Conservation (phyloP, 2,113 vertebrate species). For the Tricholaema leucomelas region DNA sequence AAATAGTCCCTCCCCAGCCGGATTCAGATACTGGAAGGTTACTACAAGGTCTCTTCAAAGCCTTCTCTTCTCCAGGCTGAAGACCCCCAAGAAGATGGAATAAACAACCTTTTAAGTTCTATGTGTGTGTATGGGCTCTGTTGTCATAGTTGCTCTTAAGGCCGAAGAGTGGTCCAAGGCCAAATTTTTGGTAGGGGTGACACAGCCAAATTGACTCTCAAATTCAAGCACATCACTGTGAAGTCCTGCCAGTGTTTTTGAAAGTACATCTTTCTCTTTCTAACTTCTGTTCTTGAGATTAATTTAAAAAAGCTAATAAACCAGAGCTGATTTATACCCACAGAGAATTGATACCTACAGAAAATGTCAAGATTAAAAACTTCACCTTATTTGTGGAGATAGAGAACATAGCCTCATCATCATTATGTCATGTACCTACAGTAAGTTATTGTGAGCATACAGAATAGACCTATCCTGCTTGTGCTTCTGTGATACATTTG, state of each 20-base stretch:
- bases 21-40: too few relatives aligned
- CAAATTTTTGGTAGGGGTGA: neutral
- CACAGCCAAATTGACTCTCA: neutral
- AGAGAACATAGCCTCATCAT: neutral
- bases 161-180: neutral
- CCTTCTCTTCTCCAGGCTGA: too few relatives aligned
- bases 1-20: too few relatives aligned
- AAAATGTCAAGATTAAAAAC: neutral
- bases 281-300: neutral
- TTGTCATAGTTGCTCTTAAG: neutral
- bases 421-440: neutral
- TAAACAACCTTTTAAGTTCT: neutral
- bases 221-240: neutral
- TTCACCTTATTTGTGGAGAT: neutral
- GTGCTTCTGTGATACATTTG: neutral
- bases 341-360: neutral
- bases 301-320: neutral
- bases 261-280: neutral
- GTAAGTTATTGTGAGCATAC: neutral
- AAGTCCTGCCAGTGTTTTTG: neutral
- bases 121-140: fast-evolving
- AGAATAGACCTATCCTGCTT: neutral
- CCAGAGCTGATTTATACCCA: neutral
- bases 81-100: neutral
- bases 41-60: too few relatives aligned